Conservation (phyloP, 1,140 invertebrate genomes). For the Epicauta chinensis region DNA sequence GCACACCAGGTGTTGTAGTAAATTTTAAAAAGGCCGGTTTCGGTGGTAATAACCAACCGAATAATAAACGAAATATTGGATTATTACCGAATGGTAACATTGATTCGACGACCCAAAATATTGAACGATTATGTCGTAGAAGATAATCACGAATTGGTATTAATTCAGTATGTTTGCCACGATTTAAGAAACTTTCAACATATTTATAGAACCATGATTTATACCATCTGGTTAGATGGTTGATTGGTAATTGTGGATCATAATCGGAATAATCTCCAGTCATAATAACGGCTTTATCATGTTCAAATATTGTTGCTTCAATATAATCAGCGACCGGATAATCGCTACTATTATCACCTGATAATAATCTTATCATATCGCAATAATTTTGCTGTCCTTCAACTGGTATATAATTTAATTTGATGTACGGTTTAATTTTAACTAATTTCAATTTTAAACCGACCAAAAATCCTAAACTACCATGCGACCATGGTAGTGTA, state of each 20-base stretch:
- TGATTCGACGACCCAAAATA: conserved; percentile 53
- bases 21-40: conserved; percentile 49
- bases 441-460: conserved; percentile 48
- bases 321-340: conserved; percentile 45
- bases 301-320: conserved; percentile 49
- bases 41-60: conserved; percentile 46
- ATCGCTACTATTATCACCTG: conserved; percentile 28
- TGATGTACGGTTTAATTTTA: conserved; percentile 47
- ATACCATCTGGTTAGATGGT: conserved; percentile 48
- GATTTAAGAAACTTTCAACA: conserved; percentile 48
- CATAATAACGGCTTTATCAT: conserved; percentile 51
- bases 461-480: conserved; percentile 51
- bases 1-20: conserved; percentile 49
- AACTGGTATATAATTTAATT: conserved; percentile 50
- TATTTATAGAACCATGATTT: conserved; percentile 63
- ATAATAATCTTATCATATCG: conserved; percentile 45
- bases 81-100: conserved; percentile 50
- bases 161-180: conserved; percentile 46
- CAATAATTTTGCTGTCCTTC: conserved; percentile 49
- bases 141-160: conserved; percentile 51
- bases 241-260: conserved; percentile 39
- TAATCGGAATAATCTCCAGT: conserved; percentile 47
- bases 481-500: conserved; percentile 52
- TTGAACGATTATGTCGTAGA: conserved; percentile 49
- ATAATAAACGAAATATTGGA: conserved; percentile 40